Evolutionary conservation across 1,140 invertebrate species (phyloP).

Genomic region (Linepithema humile): DNA sequence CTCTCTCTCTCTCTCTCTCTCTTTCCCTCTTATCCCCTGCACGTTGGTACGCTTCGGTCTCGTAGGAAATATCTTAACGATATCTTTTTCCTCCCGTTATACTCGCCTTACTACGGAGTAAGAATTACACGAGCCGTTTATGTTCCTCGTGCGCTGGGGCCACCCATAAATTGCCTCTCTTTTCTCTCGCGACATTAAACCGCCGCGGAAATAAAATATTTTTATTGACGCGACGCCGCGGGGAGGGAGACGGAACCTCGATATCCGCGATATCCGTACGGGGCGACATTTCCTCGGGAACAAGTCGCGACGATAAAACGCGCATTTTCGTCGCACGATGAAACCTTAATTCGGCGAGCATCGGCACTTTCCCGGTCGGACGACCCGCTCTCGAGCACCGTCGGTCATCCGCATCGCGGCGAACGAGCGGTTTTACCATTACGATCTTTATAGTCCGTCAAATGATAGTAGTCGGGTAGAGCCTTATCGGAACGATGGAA

Average conservation of each 20-base stretch:
- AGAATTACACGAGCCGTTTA: conserved; percentile 53
- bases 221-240: conserved; percentile 40
- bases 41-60: conserved; percentile 70
- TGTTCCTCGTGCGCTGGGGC: conserved; percentile 9
- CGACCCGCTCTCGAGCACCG: conserved; percentile 13
- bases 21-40: not conserved
- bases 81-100: conserved; percentile 55
- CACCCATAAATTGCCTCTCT: conserved; percentile 28
- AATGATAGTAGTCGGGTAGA: conserved; percentile 54
- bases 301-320: conserved; percentile 24
- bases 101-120: conserved; percentile 27
- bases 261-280: conserved; percentile 15
- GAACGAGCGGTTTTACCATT: conserved; percentile 45
- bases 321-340: conserved; percentile 27
- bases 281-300: not conserved
- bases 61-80: conserved; percentile 73
- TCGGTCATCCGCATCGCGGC: conserved; percentile 1
- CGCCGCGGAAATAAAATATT: conserved; percentile 49
- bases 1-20: not conserved
- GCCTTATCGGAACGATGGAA: conserved; percentile 66
- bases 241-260: not conserved
- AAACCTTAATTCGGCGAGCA: conserved; percentile 28
- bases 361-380: not conserved
- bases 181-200: conserved; percentile 37
- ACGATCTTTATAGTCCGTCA: conserved; percentile 48